Evolutionary conservation across 2,888 invertebrate species (phyloP), one percentile per base, ranked within the genome.

Genomic region (Dascillus cervinus): DNA sequence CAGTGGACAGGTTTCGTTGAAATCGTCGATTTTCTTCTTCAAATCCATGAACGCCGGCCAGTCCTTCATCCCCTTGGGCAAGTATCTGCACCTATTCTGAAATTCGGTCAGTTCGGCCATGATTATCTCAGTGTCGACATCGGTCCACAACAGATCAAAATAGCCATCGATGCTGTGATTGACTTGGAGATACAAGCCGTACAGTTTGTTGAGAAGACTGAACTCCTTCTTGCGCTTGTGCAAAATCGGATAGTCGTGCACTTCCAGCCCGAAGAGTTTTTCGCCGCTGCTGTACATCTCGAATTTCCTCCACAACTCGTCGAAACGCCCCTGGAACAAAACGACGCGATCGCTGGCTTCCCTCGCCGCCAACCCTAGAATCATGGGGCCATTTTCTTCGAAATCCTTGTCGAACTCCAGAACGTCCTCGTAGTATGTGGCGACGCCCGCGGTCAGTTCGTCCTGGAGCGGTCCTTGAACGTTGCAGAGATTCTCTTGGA

Each of bases 21-120:
- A 91, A 55, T 91, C 89, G 47, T 91, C 90, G 38, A 92, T 89
- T 65, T 87, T 90, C 42, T 79, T 79, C 56, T 88, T 90, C 34
- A 92, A 62, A 46, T 88, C 89, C 29, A 83, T 72, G 55, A 70
- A 92, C 0, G 91, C 90, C 0, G 86, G 86, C 90, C 90, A 91
- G 30, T 85, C 82, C 55, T 84, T 83, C 77, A 91, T 79, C 0
- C 73, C 88, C 59, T 76, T 83, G 0, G 91, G 91, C 27, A 92
- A 65, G 55, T 82, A 82, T 11, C 85, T 79, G 54, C 88, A 90
- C 53, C 89, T 81, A 46, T 80, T 67, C 64, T 90, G 88, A 57
- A 90, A 92, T 25, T 92, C 91, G 6, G 73, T 65, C 29, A 92
- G 63, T 56, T 91, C 89, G 0, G 73, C 65, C 37, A 82, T 79